phyloP scores from a whole-genome alignment of 2,113 vertebrate genomes.

The Tapirus terrestris region DNA sequence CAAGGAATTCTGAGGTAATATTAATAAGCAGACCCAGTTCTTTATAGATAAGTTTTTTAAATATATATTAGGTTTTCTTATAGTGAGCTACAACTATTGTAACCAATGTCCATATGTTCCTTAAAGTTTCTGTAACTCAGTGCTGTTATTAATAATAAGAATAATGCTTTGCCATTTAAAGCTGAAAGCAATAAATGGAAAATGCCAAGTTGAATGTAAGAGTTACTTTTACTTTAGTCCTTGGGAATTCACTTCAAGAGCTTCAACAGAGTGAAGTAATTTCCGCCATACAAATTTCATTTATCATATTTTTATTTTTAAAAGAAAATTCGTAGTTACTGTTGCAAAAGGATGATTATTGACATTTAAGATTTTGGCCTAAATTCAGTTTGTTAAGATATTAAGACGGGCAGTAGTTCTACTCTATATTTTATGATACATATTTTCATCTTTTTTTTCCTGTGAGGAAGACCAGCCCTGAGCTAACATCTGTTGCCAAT shows the following conservation, averaged over 20 bases:
- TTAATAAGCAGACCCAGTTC: neutral
- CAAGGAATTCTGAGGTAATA: neutral
- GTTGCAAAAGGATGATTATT: neutral
- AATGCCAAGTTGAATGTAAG: slow-evolving; percentile 34
- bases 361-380: neutral
- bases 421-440: neutral
- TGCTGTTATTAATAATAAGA: slow-evolving; percentile 53
- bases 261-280: neutral
- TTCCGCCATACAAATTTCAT: neutral
- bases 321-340: neutral
- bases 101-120: neutral
- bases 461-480: too few species aligned
- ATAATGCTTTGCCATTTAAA: slow-evolving; percentile 55
- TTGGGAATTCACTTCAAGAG: slow-evolving; percentile 48
- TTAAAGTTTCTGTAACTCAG: slow-evolving; percentile 46
- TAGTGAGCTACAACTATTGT: neutral
- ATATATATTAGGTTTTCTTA: slow-evolving; percentile 22
- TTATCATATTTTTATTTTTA: slow-evolving; percentile 14
- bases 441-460: neutral
- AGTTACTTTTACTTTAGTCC: slow-evolving; percentile 7
- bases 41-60: neutral
- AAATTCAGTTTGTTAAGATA: neutral
- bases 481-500: too few species aligned
- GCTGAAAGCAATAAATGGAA: slow-evolving; percentile 53
- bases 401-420: neutral